A percentile compares a stretch with the other conserved stretches of the same genome.
phyloP scores from a whole-genome alignment of 2,888 invertebrate species.

The Poecilobothrus nobilitatus region DNA sequence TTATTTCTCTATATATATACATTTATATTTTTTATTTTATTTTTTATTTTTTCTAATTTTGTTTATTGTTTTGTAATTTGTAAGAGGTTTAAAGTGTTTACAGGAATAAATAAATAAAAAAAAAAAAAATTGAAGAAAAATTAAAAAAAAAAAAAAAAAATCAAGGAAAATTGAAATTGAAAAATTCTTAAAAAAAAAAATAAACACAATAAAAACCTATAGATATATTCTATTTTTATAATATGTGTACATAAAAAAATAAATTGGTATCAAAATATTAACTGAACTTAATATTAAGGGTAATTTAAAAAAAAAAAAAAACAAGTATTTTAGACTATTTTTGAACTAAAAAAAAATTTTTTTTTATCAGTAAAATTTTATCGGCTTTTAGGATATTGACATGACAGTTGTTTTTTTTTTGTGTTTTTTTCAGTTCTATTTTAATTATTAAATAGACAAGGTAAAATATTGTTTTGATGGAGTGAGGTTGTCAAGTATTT shows the following conservation, averaged over 20 bases:
- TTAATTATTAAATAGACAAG: background rate
- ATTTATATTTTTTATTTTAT: too few species aligned
- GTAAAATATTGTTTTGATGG: background rate
- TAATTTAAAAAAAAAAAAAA: background rate
- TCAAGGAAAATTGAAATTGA: background rate
- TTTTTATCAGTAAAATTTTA: background rate
- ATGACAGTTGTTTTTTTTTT: background rate
- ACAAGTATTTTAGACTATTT: background rate
- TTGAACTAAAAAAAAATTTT: background rate
- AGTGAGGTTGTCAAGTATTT: background rate
- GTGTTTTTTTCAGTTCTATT: background rate
- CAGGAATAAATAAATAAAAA: background rate
- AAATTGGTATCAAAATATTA: background rate
- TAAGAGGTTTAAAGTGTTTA: constrained; percentile 6
- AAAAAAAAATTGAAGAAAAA: background rate
- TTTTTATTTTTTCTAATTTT: background rate
- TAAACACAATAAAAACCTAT: background rate
- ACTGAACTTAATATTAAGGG: background rate
- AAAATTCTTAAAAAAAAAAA: background rate
- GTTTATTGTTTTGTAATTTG: constrained; percentile 6
- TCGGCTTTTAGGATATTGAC: constrained; percentile 4
- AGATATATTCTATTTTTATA: background rate
- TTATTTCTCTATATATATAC: too few species aligned
- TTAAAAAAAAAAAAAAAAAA: background rate
- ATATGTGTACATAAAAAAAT: too few species aligned